Base-by-base conservation (phyloP, 1,140 invertebrate genomes). In the Parapsyche elsis region DNA sequence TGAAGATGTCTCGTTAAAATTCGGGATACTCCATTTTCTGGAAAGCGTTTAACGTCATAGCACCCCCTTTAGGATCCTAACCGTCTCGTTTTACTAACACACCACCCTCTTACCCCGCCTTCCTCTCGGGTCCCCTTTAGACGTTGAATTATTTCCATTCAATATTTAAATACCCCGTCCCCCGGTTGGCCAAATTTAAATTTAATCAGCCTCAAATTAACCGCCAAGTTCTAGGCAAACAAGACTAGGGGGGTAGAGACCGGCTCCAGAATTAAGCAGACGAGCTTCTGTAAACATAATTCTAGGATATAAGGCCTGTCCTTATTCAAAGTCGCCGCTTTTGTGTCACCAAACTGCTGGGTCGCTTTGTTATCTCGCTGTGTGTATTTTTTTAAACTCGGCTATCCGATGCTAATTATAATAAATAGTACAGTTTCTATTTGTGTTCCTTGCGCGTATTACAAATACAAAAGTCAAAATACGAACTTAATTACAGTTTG, bases 161-260 rank as follows among this genome's bases (percentile, higher is more conserved):
- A 75, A 75, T 75, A 75, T 79, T 81, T 81, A 79, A 78, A 75
- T 80, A 76, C 49, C 79, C 70, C 45, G 9, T 24, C 23, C 64
- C 21, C 24, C 23, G 23, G 23, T 26, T 23, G 64, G 23, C 45
- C 73, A 75, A 78, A 78, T 81, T 73, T 61, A 79, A 81, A 81
- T 81, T 81, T 81, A 75, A 81, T 81, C 80, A 81, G 61, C 80
- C 80, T 70, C 80, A 79, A 81, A 81, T 81, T 78, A 81, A 81
- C 80, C 57, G 46, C 79, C 75, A 59, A 77, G 64, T 71, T 73
- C 38, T 71, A 38, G 78, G 67, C 70, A 73, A 77, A 77, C 76
- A 77, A 77, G 59, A 57, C 24, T 14, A 7, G 10, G 64, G 14
- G 64, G 10, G 10, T 12, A 21, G 64, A 67, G 64, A 67, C 64